Percentiles rank a stretch among this genome's conserved stretches.
These are phyloP conservation scores for Callipepla californica DNA, from an alignment of 2,113 vertebrate genomes.

Conservation along the genomic window DNA sequence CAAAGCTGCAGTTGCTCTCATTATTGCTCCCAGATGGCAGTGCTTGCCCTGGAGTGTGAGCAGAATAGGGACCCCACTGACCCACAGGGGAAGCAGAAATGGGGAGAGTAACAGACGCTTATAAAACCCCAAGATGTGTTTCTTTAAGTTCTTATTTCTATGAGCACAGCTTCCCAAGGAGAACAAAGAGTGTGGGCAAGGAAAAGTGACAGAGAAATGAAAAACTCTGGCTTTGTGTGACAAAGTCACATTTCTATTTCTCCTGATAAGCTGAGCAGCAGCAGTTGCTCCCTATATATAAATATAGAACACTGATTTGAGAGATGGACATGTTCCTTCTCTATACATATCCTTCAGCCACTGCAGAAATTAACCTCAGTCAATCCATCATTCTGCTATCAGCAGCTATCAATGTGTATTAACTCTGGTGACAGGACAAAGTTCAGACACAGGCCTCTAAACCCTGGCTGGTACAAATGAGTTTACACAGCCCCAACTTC, in stretches of 20 bases:
- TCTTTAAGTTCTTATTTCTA: constrained; percentile 24
- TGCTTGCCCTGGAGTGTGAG: not conserved
- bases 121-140: not conserved
- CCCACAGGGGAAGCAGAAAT: not conserved
- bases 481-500: not conserved
- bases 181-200: not conserved
- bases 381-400: constrained; percentile 41
- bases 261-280: not conserved
- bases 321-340: not conserved
- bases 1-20: constrained; percentile 8
- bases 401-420: constrained; percentile 13
- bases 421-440: not conserved
- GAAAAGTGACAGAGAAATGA: not conserved
- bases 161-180: not conserved
- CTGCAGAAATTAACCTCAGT: constrained; percentile 24
- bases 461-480: constrained; percentile 41
- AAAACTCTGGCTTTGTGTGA: constrained; percentile 6
- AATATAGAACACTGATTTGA: accelerated
- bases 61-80: not conserved
- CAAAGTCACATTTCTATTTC: not conserved
- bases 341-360: not conserved
- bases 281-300: not conserved
- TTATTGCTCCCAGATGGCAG: not conserved
- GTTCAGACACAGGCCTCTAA: not conserved
- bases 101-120: not conserved